Base-by-base conservation (phyloP, 2,888 invertebrate species). In the Pyrocoelia pectoralis region DNA sequence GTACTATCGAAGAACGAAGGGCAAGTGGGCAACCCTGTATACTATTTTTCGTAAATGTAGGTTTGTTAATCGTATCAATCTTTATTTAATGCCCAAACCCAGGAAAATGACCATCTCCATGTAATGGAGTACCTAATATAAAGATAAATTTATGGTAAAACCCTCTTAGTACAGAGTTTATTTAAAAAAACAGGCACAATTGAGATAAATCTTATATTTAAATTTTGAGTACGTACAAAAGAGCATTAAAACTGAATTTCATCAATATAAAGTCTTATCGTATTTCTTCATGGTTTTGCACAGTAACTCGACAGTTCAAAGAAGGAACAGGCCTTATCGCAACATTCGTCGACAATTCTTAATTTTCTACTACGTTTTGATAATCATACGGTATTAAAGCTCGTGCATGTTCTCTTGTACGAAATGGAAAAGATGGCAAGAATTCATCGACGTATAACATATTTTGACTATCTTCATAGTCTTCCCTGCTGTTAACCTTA, bases 311-410 rank as follows among this genome's bases (percentile, higher is more conserved):
- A 9, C 1, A 55, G 17, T 28, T 55, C 43, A 9, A 19, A 43
- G 3, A 55, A 12, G 5, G 55, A 43, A 15, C 55, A 55, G 1
- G 55, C 13, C 19, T 46, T 55, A 15, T 46, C 5, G 19, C 55
- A 55, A 24, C 55, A 55, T 28, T 55, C 55, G 1, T 46, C 28
- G 4, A 24, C 46, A 33, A 56, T 56, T 8, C 61, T 56, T 5
- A 10, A 5, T 9, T 17, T 17, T 51, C 29, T 5, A 14, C 19
- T 28, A 18, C 63, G 58, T 59, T 63, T 28, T 58, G 46, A 29
- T 58, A 59, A 41, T 63, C 53, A 1, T 46, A 18, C 3, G 63
- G 55, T 54, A 63, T 58, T 41, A 63, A 24, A 8, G 55, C 13
- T 33, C 53, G 53, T 9, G 63, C 63, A 33, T 18, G 49, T 24